These are phyloP conservation scores for Psettodes erumei DNA, from an alignment of 2,113 vertebrate species.

Conservation along the genomic window DNA sequence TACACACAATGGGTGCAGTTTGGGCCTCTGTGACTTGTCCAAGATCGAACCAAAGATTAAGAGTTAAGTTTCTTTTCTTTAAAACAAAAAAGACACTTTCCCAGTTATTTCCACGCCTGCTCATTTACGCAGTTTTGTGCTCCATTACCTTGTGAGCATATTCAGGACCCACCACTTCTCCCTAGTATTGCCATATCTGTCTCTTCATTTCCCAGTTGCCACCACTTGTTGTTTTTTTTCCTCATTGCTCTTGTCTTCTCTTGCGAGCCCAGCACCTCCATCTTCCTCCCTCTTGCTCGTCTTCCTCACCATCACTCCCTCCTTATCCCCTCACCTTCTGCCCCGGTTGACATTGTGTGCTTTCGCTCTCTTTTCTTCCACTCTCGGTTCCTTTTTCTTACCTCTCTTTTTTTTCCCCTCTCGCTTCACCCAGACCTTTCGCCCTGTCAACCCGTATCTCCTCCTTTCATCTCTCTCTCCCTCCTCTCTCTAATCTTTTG, in stretches of 20 bases:
- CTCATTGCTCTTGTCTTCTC: background rate
- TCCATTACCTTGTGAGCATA: constrained; percentile 54
- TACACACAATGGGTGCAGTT: background rate
- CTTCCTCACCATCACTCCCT: background rate
- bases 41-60: too few relatives aligned
- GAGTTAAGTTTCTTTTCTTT: too few relatives aligned
- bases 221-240: background rate
- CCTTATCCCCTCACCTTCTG: background rate
- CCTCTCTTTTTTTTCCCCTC: constrained; percentile 6
- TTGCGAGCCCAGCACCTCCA: background rate
- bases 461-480: constrained; percentile 8
- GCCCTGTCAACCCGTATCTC: constrained; percentile 26
- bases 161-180: background rate
- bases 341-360: background rate
- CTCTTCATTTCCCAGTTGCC: constrained; percentile 4
- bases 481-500: background rate
- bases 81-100: constrained; percentile 41
- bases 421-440: constrained; percentile 30
- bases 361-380: background rate
- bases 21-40: background rate
- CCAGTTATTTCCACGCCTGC: constrained; percentile 63
- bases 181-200: background rate
- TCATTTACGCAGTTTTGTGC: constrained; percentile 49
- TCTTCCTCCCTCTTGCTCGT: background rate
- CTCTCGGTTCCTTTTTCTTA: background rate